Evolutionary conservation across 1,140 invertebrate genomes (phyloP).

Genomic region (Drosophila auraria): DNA sequence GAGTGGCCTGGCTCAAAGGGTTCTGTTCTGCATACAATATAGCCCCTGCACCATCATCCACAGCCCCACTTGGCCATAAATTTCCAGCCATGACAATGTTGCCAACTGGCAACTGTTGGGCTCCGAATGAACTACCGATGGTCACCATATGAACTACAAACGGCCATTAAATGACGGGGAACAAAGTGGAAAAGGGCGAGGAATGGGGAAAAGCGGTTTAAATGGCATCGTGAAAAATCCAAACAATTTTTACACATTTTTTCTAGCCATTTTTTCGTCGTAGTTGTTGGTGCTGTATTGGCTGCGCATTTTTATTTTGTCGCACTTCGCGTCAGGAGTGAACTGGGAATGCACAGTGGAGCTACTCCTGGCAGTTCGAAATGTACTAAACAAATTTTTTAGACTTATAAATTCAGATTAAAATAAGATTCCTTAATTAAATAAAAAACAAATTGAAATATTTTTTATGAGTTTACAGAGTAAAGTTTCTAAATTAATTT

Average conservation of each 20-base stretch:
- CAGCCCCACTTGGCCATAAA: conserved; percentile 50
- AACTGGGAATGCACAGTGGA: conserved; percentile 29
- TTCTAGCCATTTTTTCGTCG: conserved; percentile 58
- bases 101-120: conserved; percentile 66
- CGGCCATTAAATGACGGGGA: conserved; percentile 55
- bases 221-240: conserved; percentile 48
- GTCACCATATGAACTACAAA: conserved; percentile 70
- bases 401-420: too few relatives aligned
- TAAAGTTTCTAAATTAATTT: too few relatives aligned
- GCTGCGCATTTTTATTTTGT: conserved; percentile 57
- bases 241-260: conserved; percentile 72
- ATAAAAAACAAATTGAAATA: not conserved
- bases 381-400: not conserved
- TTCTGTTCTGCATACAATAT: conserved; percentile 32
- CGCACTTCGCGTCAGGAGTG: conserved; percentile 20
- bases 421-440: not conserved
- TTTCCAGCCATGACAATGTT: conserved; percentile 73
- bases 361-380: not conserved
- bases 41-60: not conserved
- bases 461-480: not conserved
- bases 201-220: conserved; percentile 10
- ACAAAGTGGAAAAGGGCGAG: not conserved
- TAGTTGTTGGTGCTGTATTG: conserved; percentile 39
- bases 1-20: conserved; percentile 34
- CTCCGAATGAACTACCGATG: conserved; percentile 48